Evolutionary conservation across 2,797 vertebrate genomes (phyloP), one percentile per base, ranked within the genome.

Genomic region (Odontamblyopus lacepedii): DNA sequence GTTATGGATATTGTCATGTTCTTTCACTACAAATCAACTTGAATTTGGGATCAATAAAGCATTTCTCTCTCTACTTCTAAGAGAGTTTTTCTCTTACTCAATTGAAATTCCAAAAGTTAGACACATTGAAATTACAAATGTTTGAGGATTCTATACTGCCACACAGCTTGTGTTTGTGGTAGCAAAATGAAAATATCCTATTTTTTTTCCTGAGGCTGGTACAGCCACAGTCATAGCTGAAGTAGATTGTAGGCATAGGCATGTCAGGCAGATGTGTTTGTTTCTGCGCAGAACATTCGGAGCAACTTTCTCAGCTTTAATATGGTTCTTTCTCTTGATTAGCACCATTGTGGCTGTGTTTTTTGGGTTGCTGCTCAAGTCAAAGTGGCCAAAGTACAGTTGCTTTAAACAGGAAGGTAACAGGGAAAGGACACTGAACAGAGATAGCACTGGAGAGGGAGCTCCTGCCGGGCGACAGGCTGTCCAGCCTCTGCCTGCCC

Each of bases 401-500:
- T 69, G 77, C 73, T 75, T 60, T 27, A 78, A 71, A 69, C 70
- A 79, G 75, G 73, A 78, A 77, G 82, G 51, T 27, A 70, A 73
- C 72, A 70, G 77, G 69, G 59, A 60, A 76, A 80, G 79, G 75
- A 71, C 69, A 57, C 69, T 41, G 23, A 83, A 74, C 77, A 74
- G 51, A 79, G 78, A 82, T 66, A 64, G 81, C 53, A 81, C 70
- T 76, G 66, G 71, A 83, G 88, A 77, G 79, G 74, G 84, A 92
- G 88, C 88, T 76, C 76, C 84, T 83, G 92, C 87, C 86, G 92
- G 88, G 90, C 89, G 85, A 88, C 90, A 89, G 78, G 88, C 95
- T 95, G 95, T 94, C 94, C 95, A 92, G 95, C 92, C 88, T 95
- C 87, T 97, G 96, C 92, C 92, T 96, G 94, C 67, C 71, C 93